These are phyloP conservation scores for Andinoacara biseriatus DNA, from an alignment of 2,113 vertebrate genomes.

Conservation along the genomic window DNA sequence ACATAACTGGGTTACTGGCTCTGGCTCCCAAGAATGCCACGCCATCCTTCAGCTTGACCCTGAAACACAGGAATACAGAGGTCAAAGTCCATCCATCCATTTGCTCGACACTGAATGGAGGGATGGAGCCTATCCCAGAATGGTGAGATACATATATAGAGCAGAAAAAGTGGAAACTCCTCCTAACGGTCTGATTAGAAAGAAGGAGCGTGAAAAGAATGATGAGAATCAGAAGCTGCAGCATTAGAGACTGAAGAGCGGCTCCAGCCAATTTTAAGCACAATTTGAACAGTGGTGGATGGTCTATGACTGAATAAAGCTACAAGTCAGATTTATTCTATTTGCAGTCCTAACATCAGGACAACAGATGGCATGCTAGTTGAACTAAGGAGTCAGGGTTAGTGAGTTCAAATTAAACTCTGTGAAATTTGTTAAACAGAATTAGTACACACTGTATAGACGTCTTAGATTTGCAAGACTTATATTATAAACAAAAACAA, in stretches of 20 bases:
- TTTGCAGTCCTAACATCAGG: neutral
- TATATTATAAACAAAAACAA: neutral
- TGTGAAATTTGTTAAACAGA: constrained; percentile 4
- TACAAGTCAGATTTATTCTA: constrained; percentile 17
- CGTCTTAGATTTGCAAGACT: neutral
- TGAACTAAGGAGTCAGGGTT: neutral
- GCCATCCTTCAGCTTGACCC: constrained; percentile 92
- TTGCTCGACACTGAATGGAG: neutral
- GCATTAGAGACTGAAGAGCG: neutral
- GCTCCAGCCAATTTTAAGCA: neutral
- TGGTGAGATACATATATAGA: neutral
- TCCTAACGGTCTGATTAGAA: neutral
- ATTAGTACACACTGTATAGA: neutral
- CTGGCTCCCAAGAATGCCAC: constrained; percentile 84
- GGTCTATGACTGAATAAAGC: neutral
- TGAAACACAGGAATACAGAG: constrained; percentile 60
- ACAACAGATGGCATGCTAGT: constrained; percentile 18
- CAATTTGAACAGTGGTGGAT: neutral
- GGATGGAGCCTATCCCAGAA: neutral
- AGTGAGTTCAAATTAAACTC: constrained; percentile 13
- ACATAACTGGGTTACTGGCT: constrained; percentile 85
- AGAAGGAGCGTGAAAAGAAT: neutral
- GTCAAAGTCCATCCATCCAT: neutral
- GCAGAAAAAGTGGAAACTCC: neutral
- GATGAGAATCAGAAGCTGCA: neutral